Percentiles rank a stretch among this genome's conserved stretches.
These are phyloP conservation scores for Peromyscus nudipes DNA, from an alignment of 2,797 vertebrate genomes.

Conservation along the genomic window DNA sequence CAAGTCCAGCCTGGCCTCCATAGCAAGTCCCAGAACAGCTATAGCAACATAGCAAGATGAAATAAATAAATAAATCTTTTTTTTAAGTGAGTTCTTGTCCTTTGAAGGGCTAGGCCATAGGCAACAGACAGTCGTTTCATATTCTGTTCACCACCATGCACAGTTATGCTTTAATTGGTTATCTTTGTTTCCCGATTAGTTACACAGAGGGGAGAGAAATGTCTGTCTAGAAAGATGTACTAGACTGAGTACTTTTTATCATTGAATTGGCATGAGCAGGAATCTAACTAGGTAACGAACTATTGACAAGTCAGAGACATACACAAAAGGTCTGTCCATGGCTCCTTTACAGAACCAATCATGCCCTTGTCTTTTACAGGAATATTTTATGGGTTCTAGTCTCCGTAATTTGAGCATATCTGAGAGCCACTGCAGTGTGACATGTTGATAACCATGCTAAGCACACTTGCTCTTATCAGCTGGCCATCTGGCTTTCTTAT, in stretches of 20 bases:
- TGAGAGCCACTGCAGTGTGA: not conserved
- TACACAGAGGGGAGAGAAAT: not conserved
- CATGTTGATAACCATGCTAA: not conserved
- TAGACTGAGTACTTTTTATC: not conserved
- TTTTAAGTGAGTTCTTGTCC: not conserved
- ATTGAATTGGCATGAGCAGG: not conserved
- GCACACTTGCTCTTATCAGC: not conserved
- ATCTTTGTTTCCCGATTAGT: not conserved
- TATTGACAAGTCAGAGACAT: not conserved
- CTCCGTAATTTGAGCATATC: not conserved
- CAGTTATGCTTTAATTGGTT: not conserved
- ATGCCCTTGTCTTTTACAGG: not conserved
- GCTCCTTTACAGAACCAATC: not conserved
- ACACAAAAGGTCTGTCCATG: not conserved
- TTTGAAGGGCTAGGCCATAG: not conserved
- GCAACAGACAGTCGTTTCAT: not conserved
- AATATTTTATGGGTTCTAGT: not conserved
- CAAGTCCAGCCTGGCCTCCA: not conserved
- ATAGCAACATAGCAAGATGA: not conserved
- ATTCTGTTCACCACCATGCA: not conserved
- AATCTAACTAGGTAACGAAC: not conserved
- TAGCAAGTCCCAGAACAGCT: not conserved
- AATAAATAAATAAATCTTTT: not conserved
- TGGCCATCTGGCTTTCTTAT: not conserved
- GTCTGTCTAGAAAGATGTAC: not conserved